These are phyloP conservation scores for Chionomys nivalis DNA, from an alignment of 2,113 vertebrate genomes.

Conservation along the genomic window DNA sequence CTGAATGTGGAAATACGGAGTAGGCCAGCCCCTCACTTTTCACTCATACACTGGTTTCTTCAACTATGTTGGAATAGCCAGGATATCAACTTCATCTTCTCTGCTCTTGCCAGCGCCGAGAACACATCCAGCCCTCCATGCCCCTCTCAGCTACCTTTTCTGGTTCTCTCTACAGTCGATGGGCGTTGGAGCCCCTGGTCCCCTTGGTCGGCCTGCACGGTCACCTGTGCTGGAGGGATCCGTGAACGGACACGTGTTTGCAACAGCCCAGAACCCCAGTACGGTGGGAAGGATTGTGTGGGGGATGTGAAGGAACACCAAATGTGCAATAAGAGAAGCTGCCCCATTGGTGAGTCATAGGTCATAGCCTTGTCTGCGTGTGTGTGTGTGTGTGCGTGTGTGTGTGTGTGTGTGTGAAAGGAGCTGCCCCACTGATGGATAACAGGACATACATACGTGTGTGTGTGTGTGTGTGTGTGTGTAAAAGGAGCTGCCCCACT, in stretches of 20 bases:
- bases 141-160: neutral
- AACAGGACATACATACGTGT: neutral
- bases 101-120: too few species aligned
- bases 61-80: neutral
- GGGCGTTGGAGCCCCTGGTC: slow-evolving; percentile 98
- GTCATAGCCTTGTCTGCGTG: neutral
- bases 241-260: slow-evolving; percentile 91
- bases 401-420: neutral
- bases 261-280: slow-evolving; percentile 93
- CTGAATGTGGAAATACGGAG: too few species aligned
- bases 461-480: neutral
- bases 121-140: rapidly evolving
- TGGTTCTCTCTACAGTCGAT: slow-evolving; percentile 87
- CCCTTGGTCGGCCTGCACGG: slow-evolving; percentile 95
- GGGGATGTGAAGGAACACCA: slow-evolving; percentile 90
- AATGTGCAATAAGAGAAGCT: slow-evolving; percentile 92
- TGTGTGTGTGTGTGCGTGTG: neutral
- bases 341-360: slow-evolving; percentile 89
- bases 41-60: neutral
- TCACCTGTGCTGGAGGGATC: slow-evolving; percentile 93
- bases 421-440: neutral
- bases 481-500: neutral
- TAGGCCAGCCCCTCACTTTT: too few species aligned
- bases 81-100: too few species aligned
- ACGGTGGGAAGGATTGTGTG: slow-evolving; percentile 91